Evolutionary conservation across 2,888 invertebrate species (phyloP).

Genomic region (Drosophila quinaria): DNA sequence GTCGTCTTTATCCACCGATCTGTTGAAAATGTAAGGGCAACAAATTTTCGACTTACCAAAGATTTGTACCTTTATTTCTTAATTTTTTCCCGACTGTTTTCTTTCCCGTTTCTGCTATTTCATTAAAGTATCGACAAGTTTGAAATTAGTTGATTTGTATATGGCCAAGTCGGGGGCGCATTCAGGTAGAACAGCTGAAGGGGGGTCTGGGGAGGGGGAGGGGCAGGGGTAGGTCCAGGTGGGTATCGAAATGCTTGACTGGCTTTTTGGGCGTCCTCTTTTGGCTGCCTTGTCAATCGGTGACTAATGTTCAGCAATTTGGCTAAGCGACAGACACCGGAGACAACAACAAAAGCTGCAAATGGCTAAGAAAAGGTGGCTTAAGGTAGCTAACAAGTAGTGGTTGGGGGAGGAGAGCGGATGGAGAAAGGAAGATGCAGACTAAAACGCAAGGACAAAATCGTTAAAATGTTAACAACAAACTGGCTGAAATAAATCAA

Average conservation of each 20-base stretch:
- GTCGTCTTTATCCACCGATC: background rate
- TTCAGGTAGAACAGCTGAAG: slow-evolving; percentile 42
- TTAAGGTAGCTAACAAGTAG: slow-evolving; percentile 15
- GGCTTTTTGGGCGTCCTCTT: slow-evolving; percentile 21
- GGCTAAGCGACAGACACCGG: slow-evolving; percentile 80
- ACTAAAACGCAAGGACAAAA: slow-evolving; percentile 80
- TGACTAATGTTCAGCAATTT: slow-evolving; percentile 81
- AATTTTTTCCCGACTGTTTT: slow-evolving; percentile 14
- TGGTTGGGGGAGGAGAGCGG: background rate
- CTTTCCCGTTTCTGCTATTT: slow-evolving; percentile 34
- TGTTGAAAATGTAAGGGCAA: background rate
- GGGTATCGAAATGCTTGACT: slow-evolving; percentile 59
- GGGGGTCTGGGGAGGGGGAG: background rate
- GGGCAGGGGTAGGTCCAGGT: background rate
- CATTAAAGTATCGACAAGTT: slow-evolving; percentile 73
- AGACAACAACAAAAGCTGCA: slow-evolving; percentile 47
- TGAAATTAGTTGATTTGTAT: slow-evolving; percentile 77
- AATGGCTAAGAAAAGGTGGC: slow-evolving; percentile 19
- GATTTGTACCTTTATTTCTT: background rate
- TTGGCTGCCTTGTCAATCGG: slow-evolving; percentile 76
- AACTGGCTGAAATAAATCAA: slow-evolving; percentile 78
- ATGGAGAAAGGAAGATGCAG: slow-evolving; percentile 19
- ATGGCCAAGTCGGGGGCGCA: slow-evolving; percentile 38
- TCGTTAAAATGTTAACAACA: slow-evolving; percentile 82
- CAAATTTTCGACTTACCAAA: background rate